These are phyloP conservation scores for Brotogeris chrysoptera DNA, from an alignment of 2,797 vertebrate genomes.

Conservation along the genomic window DNA sequence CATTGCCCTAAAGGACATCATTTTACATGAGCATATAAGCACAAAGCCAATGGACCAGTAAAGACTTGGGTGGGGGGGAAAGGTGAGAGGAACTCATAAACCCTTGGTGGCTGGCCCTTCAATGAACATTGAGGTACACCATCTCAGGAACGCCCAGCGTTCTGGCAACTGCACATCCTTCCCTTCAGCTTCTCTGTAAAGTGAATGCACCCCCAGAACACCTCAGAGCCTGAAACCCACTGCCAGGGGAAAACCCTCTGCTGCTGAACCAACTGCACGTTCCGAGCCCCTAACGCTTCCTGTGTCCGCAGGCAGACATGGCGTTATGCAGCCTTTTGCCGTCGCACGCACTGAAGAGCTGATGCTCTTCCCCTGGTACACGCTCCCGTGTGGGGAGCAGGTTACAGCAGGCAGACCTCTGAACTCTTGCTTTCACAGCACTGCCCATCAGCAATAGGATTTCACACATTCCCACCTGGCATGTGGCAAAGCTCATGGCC, in stretches of 20 bases:
- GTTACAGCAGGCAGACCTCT: neutral
- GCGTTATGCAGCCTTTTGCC: accelerated
- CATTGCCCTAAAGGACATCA: neutral
- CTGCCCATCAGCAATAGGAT: neutral
- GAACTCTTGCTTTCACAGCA: neutral
- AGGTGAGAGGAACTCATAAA: neutral
- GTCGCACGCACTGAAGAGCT: neutral
- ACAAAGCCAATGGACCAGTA: neutral
- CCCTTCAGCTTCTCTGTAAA: neutral
- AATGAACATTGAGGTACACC: neutral
- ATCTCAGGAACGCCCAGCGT: accelerated
- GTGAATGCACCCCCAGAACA: neutral
- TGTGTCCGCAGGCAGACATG: accelerated
- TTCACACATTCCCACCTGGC: neutral
- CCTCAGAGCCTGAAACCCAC: neutral
- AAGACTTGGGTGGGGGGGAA: neutral
- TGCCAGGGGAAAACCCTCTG: neutral
- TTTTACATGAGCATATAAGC: neutral
- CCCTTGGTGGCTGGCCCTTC: accelerated
- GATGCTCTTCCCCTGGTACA: neutral
- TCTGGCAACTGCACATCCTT: neutral
- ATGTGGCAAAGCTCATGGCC: accelerated
- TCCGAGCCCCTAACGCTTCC: accelerated
- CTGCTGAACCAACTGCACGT: neutral
- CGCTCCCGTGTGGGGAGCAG: accelerated